Conservation (phyloP, 1,140 invertebrate species). For the Aculops lycopersici region DNA sequence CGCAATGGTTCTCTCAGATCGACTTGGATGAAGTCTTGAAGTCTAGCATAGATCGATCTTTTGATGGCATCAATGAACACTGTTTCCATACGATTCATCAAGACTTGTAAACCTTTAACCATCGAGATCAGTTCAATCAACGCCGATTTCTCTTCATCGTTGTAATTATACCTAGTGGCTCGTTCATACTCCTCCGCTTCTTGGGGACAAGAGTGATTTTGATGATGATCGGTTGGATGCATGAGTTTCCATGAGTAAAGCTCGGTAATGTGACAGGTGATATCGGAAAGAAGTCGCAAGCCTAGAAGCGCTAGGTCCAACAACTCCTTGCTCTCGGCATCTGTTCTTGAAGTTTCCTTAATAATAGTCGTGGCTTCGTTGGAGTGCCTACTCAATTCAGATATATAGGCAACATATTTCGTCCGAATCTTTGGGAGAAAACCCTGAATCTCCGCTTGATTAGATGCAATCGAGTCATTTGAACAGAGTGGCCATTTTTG, state of each 20-base stretch:
- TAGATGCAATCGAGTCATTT: conserved; percentile 36
- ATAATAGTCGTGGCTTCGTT: conserved; percentile 74
- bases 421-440: conserved; percentile 74
- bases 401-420: conserved; percentile 89
- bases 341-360: conserved; percentile 53
- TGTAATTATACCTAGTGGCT: conserved; percentile 90
- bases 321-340: conserved; percentile 68
- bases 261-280: conserved; percentile 90
- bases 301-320: conserved; percentile 63
- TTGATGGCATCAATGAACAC: conserved; percentile 85
- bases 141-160: conserved; percentile 84
- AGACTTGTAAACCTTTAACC: conserved; percentile 89
- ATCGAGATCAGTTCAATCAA: conserved; percentile 94
- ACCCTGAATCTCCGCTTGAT: conserved; percentile 81
- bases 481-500: conserved; percentile 62
- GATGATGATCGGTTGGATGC: conserved; percentile 85
- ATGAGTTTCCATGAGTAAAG: conserved; percentile 90
- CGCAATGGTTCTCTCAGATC: conserved; percentile 57
- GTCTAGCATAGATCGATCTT: conserved; percentile 68
- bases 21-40: conserved; percentile 90
- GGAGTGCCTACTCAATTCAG: conserved; percentile 69
- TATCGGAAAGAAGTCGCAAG: conserved; percentile 66
- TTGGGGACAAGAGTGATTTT: conserved; percentile 68
- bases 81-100: conserved; percentile 89
- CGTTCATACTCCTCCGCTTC: conserved; percentile 98